phyloP scores from a whole-genome alignment of 2,113 vertebrate species.

The Oreocharis arfaki region DNA sequence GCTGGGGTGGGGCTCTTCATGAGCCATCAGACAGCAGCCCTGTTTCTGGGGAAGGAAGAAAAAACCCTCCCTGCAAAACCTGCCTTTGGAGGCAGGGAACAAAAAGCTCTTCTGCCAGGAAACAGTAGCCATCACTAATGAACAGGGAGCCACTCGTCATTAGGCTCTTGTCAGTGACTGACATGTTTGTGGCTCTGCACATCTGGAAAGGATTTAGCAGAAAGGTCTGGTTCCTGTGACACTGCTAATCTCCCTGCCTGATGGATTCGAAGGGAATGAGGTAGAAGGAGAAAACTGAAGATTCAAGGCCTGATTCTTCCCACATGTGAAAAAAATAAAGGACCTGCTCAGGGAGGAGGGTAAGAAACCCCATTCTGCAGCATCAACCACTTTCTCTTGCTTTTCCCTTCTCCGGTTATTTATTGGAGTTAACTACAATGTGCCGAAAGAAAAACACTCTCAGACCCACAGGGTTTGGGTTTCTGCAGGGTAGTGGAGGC shows the following conservation, averaged over 20 bases:
- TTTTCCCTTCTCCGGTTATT: not conserved
- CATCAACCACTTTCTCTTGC: not conserved
- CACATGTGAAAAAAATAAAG: conserved; percentile 10
- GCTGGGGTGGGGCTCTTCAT: fast-evolving
- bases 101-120: conserved; percentile 17
- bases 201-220: conserved; percentile 76
- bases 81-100: not conserved
- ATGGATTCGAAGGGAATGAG: not conserved
- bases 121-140: conserved; percentile 56
- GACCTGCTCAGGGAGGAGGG: not conserved
- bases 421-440: not conserved
- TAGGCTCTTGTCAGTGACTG: conserved; percentile 53
- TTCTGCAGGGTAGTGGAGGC: not conserved
- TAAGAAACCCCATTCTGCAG: not conserved
- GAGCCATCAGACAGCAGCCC: not conserved
- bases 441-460: not conserved
- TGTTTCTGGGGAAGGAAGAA: not conserved
- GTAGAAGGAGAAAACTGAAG: not conserved
- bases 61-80: not conserved
- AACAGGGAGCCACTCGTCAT: conserved; percentile 54
- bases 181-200: conserved; percentile 42
- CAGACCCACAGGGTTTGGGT: too few relatives aligned
- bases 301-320: not conserved
- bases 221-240: conserved; percentile 51
- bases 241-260: not conserved